phyloP scores from a whole-genome alignment of 2,888 invertebrate species.

The Tenodera sinensis region DNA sequence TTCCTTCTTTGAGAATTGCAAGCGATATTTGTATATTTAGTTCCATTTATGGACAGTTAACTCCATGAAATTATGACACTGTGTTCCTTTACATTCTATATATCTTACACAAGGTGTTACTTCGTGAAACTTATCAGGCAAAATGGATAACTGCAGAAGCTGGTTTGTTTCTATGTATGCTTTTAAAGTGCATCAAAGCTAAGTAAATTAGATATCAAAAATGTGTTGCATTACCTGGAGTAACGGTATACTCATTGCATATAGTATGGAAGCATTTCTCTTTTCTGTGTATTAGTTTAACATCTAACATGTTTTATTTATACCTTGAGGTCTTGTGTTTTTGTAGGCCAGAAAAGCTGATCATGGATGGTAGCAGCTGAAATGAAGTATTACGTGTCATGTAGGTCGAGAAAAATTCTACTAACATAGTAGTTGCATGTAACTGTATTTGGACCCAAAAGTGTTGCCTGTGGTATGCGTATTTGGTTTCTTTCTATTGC shows the following conservation, averaged over 20 bases:
- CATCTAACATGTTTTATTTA: background rate
- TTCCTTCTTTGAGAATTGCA: too few relatives aligned
- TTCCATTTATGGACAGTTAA: too few relatives aligned
- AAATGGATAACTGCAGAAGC: too few relatives aligned
- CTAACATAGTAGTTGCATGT: background rate
- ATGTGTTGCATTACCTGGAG: too few relatives aligned
- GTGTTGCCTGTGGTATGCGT: too few relatives aligned
- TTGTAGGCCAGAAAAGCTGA: slow-evolving; percentile 22
- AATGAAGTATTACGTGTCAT: slow-evolving; percentile 9
- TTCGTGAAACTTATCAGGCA: too few relatives aligned
- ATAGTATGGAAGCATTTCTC: background rate
- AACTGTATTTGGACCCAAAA: background rate
- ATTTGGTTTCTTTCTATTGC: background rate
- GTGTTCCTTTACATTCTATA: too few relatives aligned
- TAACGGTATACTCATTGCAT: background rate
- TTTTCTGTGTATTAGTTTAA: background rate
- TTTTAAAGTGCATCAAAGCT: background rate
- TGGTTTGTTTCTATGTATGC: too few relatives aligned
- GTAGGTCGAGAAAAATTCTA: background rate
- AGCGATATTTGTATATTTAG: too few relatives aligned
- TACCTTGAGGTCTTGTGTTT: background rate
- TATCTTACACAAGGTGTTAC: too few relatives aligned
- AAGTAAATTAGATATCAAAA: too few relatives aligned
- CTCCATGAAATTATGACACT: too few relatives aligned
- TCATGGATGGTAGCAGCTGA: slow-evolving; percentile 5